Percentiles rank a stretch among this genome's conserved stretches.
Conservation (phyloP, 2,797 vertebrate species). For the Cyprinella venusta region DNA sequence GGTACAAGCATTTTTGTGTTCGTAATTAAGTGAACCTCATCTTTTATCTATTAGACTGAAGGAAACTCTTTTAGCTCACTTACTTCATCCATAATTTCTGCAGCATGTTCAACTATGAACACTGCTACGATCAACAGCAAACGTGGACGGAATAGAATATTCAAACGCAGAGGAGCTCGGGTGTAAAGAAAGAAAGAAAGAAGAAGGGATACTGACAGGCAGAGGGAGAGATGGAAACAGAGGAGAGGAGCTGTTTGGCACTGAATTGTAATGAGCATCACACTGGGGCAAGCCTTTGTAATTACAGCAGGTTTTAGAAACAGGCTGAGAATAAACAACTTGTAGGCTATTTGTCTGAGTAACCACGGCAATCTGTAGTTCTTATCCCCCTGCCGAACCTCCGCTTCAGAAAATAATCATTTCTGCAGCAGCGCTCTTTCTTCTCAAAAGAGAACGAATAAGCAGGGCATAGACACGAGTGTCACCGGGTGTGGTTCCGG, state of each 20-base stretch:
- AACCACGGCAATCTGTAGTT: constrained; percentile 40
- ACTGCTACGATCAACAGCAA: constrained; percentile 12
- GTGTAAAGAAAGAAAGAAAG: neutral
- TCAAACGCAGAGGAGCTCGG: constrained; percentile 10
- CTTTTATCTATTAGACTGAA: neutral
- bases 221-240: constrained; percentile 42
- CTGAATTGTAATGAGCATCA: constrained; percentile 70
- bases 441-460: constrained; percentile 56
- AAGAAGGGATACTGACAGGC: constrained; percentile 34
- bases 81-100: constrained; percentile 9
- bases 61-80: neutral
- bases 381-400: constrained; percentile 41
- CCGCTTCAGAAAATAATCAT: constrained; percentile 67
- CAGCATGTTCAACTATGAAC: constrained; percentile 27
- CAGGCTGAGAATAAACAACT: constrained; percentile 44
- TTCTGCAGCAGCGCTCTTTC: constrained; percentile 61
- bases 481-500: no score
- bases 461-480: constrained; percentile 60
- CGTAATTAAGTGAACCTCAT: neutral
- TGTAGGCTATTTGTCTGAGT: constrained; percentile 52
- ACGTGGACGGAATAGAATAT: constrained; percentile 46
- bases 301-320: constrained; percentile 65
- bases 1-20: neutral
- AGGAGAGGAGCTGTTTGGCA: constrained; percentile 39
- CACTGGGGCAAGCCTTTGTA: constrained; percentile 58